Base-by-base conservation (phyloP, 2,888 invertebrate genomes). In the Diadegma fenestrale region DNA sequence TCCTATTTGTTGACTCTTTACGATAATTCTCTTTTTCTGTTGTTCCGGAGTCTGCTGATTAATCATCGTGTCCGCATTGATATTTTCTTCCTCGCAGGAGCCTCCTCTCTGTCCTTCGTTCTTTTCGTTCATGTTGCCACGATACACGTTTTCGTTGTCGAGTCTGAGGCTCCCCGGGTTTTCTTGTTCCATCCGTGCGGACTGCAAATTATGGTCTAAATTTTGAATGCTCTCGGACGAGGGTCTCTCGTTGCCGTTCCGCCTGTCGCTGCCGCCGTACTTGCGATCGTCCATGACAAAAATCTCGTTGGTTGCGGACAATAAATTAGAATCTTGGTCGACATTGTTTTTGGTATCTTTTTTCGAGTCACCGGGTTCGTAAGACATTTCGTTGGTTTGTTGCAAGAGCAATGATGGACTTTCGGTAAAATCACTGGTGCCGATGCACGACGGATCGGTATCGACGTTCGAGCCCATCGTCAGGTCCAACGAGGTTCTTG, bases 391-490 rank as follows among this genome's bases (percentile, higher is more conserved):
- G 5, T 61, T 51, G 7, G 88, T 80, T 51, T 92, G 92, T 17
- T 51, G 78, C 43, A 19, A 85, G 85, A 30, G 90, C 63, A 4
- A 90, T 80, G 77, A 17, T 5, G 91, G 92, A 87, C 91, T 92
- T 63, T 91, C 91, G 0, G 90, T 91, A 48, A 91, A 85, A n/a
- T 93, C 92, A 54, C 91, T 92, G 2, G 90, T 88, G 14, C 91
- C 93, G 37, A 92, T 91, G 64, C 92, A 92, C 37, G 92, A 92
- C 0, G 91, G 90, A 64, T 92, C 93, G 0, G 91, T 91, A 22
- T 92, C 92, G 2, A 90, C 89, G 14, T 91, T 92, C 10, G 92
- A 92, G 30, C 91, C 91, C 92, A 93, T 92, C 4, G 93, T 92
- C 0, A 92, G 85, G 63, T 93, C 93, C 37, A 93, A 64, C n/a